Conservation (phyloP, 2,888 invertebrate species). For the Artemia sinica region DNA sequence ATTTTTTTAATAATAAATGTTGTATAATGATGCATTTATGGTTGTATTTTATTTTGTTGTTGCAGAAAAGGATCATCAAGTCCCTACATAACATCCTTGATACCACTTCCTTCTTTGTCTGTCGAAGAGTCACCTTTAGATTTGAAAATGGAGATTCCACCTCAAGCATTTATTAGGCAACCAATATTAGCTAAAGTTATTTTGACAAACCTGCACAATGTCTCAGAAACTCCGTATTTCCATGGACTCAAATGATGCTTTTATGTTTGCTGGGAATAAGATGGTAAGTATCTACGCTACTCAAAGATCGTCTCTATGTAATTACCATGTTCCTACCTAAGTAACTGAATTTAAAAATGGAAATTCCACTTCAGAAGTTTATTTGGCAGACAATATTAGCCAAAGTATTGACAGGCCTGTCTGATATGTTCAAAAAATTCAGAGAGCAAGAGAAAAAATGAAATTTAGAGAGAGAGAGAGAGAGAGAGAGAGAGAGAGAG, state of each 20-base stretch:
- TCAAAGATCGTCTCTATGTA: slow-evolving; percentile 13
- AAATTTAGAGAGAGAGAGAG: too few relatives aligned
- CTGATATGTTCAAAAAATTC: slow-evolving; percentile 1
- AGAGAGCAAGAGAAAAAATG: too few relatives aligned
- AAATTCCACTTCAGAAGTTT: slow-evolving; percentile 1
- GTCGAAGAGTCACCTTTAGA: slow-evolving; percentile 32
- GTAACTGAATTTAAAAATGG: too few relatives aligned
- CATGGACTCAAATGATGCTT: slow-evolving; percentile 69
- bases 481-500: too few relatives aligned
- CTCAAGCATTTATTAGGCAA: slow-evolving; percentile 49
- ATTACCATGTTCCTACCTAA: too few relatives aligned
- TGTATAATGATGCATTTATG: too few relatives aligned
- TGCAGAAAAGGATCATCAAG: slow-evolving; percentile 18
- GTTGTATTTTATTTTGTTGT: too few relatives aligned
- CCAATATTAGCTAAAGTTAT: slow-evolving; percentile 51
- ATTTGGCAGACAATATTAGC: slow-evolving; percentile 10
- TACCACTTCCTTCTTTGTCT: slow-evolving; percentile 30
- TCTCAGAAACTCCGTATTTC: slow-evolving; percentile 49
- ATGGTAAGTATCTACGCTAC: slow-evolving; percentile 40
- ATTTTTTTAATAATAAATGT: too few relatives aligned
- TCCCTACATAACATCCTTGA: slow-evolving; percentile 29
- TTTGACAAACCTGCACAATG: slow-evolving; percentile 51
- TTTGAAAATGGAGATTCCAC: slow-evolving; percentile 38
- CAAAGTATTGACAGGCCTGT: background rate
- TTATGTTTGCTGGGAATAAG: slow-evolving; percentile 88